Evolutionary conservation across 1,140 invertebrate species (phyloP), one percentile per base, ranked within the genome.

Genomic region (Sweltsa coloradensis): DNA sequence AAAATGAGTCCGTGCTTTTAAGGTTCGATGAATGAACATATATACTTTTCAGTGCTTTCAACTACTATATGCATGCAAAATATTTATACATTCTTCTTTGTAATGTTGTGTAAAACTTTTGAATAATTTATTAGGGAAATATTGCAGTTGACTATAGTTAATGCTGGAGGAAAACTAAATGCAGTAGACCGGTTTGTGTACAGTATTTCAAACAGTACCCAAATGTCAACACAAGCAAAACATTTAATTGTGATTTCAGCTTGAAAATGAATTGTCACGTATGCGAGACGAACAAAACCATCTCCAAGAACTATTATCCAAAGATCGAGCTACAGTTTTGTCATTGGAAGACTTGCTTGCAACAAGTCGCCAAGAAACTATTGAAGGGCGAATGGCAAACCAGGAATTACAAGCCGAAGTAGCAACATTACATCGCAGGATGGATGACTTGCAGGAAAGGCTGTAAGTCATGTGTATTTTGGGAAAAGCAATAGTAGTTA

Each of bases 381-480:
- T 73, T n/a, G 64, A 68, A 14, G 62, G 62, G 11, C 66, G 68
- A 40, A 37, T 69, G 1, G 52, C 57, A 0, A 72, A 72, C 57
- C 66, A 72, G 31, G 70, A 75, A 49, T 51, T 74, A 1, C 61
- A 72, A 42, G 60, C 58, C n/a, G 71, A 74, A 53, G 58, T 75
- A 16, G 50, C 56, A 4, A 60, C 58, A 40, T 48, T 73, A 3
- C 69, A 69, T 34, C 53, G 62, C 19, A 68, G 68, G 49, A 57
- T 67, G 11, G 53, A 58, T 9, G 68, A 71, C 23, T 57, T 75
- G 3, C 67, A 70, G 45, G 59, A 54, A 7, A 69, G 68, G 65
- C 55, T 76, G 74, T 76, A 64, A 68, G 68, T 62, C 19, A 2
- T 34, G n/a, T n/a, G n/a, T n/a, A n/a, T n/a, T n/a, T n/a, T n/a